A percentile compares a stretch with the other conserved stretches of the same genome.
These are phyloP conservation scores for Tinea trinotella DNA, from an alignment of 2,888 invertebrate species.

Conservation along the genomic window DNA sequence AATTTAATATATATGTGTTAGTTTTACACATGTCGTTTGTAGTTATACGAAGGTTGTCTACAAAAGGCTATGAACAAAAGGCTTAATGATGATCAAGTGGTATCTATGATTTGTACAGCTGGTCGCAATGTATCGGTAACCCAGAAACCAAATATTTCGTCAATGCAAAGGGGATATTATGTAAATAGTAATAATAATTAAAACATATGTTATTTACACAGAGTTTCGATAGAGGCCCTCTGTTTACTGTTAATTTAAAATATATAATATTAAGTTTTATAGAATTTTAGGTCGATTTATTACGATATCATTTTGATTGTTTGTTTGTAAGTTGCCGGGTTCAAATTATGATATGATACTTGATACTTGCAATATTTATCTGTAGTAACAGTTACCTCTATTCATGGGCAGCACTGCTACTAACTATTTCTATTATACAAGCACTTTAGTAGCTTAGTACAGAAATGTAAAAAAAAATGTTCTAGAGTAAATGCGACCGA, in stretches of 20 bases:
- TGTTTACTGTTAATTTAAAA: neutral
- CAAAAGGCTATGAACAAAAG: neutral
- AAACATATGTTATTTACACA: slow-evolving; percentile 2
- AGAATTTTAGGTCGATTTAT: too few relatives aligned
- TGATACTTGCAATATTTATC: too few relatives aligned
- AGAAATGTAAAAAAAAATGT: too few relatives aligned
- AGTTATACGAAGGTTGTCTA: slow-evolving; percentile 14
- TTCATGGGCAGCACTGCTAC: too few relatives aligned
- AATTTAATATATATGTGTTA: neutral
- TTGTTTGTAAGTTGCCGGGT: too few relatives aligned
- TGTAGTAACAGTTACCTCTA: too few relatives aligned
- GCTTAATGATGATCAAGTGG: slow-evolving; percentile 11
- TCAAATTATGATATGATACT: too few relatives aligned
- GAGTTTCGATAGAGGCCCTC: neutral
- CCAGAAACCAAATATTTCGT: slow-evolving; percentile 12
- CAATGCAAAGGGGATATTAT: neutral
- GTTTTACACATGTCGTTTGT: slow-evolving; percentile 8
- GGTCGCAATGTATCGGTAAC: neutral
- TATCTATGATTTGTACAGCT: neutral
- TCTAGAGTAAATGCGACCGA: too few relatives aligned
- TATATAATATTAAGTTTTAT: too few relatives aligned
- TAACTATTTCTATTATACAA: too few relatives aligned
- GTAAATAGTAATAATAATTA: slow-evolving; percentile 9
- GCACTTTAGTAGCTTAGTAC: too few relatives aligned
- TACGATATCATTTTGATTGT: too few relatives aligned